A percentile compares a stretch with the other conserved stretches of the same genome.
phyloP scores from a whole-genome alignment of 2,888 invertebrate species.

The Scaptomyza reducta region DNA sequence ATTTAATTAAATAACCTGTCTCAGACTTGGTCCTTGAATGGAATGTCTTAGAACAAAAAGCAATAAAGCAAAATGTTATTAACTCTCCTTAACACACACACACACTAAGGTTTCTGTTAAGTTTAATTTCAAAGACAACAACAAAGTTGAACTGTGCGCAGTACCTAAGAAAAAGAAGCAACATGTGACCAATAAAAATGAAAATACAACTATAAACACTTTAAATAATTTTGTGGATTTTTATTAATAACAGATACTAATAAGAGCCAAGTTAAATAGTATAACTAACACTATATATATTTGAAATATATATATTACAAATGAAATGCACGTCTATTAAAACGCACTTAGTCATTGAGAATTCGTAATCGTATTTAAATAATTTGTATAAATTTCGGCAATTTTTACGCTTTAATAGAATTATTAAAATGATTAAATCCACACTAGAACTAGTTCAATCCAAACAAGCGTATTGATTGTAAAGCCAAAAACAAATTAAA shows the following conservation, averaged over 20 bases:
- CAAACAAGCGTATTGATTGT: conserved; percentile 20
- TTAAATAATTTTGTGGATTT: conserved; percentile 18
- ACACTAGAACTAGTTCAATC: neutral
- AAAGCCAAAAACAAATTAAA: conserved; percentile 5
- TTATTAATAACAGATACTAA: conserved; percentile 3
- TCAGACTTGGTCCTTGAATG: conserved; percentile 36
- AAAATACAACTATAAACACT: conserved; percentile 16
- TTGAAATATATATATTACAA: conserved; percentile 23
- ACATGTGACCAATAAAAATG: conserved; percentile 71
- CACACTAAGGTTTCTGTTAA: conserved; percentile 64
- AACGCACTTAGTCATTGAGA: conserved; percentile 35
- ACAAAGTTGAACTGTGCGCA: conserved; percentile 61
- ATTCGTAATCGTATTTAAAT: conserved; percentile 19
- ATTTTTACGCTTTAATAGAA: conserved; percentile 2
- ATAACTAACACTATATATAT: neutral
- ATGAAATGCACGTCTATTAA: conserved; percentile 43
- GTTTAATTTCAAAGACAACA: conserved; percentile 58
- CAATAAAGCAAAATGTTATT: conserved; percentile 64
- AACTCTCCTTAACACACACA: conserved; percentile 32
- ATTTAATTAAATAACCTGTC: conserved; percentile 58
- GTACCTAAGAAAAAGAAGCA: conserved; percentile 69
- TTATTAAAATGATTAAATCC: conserved; percentile 3
- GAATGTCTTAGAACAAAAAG: conserved; percentile 61
- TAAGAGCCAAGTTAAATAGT: conserved; percentile 32
- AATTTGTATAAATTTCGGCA: neutral